phyloP scores from a whole-genome alignment of 2,797 vertebrate species.

The Harpagifer antarcticus region DNA sequence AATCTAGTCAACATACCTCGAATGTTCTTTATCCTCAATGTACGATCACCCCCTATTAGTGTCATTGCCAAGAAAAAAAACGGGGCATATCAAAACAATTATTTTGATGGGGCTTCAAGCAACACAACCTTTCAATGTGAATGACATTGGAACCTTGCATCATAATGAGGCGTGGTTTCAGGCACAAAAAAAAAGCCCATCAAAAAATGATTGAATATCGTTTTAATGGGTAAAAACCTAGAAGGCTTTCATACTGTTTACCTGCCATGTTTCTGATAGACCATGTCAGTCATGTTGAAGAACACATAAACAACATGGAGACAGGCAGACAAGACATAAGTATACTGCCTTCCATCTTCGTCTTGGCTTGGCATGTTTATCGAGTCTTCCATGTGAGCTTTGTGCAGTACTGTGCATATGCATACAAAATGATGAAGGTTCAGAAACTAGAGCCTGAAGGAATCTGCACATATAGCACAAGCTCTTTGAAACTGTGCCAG shows the following conservation, averaged over 20 bases:
- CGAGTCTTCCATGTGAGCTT: slow-evolving; percentile 78
- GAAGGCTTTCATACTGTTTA: slow-evolving; percentile 76
- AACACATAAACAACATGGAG: slow-evolving; percentile 73
- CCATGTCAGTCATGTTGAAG: slow-evolving; percentile 80
- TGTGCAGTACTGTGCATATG: slow-evolving; percentile 72
- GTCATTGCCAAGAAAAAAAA: slow-evolving; percentile 78
- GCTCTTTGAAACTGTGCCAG: slow-evolving; percentile 79
- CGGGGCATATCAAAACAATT: slow-evolving; percentile 82
- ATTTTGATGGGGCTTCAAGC: slow-evolving; percentile 82
- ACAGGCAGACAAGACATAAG: slow-evolving; percentile 77
- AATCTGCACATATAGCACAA: slow-evolving; percentile 74
- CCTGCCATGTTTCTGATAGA: slow-evolving; percentile 84
- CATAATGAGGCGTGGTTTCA: slow-evolving; percentile 77
- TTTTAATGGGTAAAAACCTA: slow-evolving; percentile 84
- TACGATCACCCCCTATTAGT: slow-evolving; percentile 76
- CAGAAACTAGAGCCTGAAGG: slow-evolving; percentile 76
- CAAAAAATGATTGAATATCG: slow-evolving; percentile 84
- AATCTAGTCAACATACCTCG: slow-evolving; percentile 67
- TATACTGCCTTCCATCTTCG: slow-evolving; percentile 74
- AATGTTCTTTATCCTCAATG: slow-evolving; percentile 67
- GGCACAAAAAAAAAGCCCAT: slow-evolving; percentile 77
- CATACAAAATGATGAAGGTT: slow-evolving; percentile 77
- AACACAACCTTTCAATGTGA: slow-evolving; percentile 76
- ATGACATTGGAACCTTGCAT: slow-evolving; percentile 73
- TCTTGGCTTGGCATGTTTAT: slow-evolving; percentile 80